A percentile compares a stretch with the other conserved stretches of the same genome.
phyloP scores from a whole-genome alignment of 2,113 vertebrate genomes.

The Phaethornis superciliosus region DNA sequence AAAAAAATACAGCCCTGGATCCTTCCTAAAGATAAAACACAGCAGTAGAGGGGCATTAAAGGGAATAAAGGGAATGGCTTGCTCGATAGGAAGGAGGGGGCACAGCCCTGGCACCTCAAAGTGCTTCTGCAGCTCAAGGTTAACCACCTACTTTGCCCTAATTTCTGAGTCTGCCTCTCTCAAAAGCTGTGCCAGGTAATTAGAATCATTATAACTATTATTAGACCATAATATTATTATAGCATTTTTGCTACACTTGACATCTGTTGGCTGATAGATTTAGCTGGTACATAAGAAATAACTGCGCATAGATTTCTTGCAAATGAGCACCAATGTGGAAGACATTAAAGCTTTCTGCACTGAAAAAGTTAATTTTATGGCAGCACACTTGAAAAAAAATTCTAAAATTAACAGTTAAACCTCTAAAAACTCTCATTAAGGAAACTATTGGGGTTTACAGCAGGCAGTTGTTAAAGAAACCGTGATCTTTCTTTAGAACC shows the following conservation, averaged over 20 bases:
- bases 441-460: background rate
- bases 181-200: slow-evolving; percentile 67
- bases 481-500: background rate
- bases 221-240: slow-evolving; percentile 76
- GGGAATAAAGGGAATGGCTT: background rate
- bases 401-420: slow-evolving; percentile 52
- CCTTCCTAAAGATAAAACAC: background rate
- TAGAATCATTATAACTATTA: slow-evolving; percentile 78
- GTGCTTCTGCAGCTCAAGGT: slow-evolving; percentile 54
- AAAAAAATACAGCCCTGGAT: background rate
- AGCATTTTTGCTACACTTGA: slow-evolving; percentile 72
- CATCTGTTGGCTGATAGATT: slow-evolving; percentile 77
- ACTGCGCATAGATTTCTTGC: slow-evolving; percentile 54
- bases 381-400: slow-evolving; percentile 6
- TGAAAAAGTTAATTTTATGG: slow-evolving; percentile 45
- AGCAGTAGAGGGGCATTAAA: background rate
- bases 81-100: rapidly evolving
- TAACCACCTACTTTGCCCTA: slow-evolving; percentile 38
- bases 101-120: background rate
- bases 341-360: background rate
- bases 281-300: slow-evolving; percentile 75
- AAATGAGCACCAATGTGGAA: slow-evolving; percentile 6
- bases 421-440: slow-evolving; percentile 21
- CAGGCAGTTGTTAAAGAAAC: background rate
- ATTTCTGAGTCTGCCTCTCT: slow-evolving; percentile 59